These are phyloP conservation scores for Montipora sp. DNA, from an alignment of 64 coral and sea anemone species.

Conservation along the genomic window DNA sequence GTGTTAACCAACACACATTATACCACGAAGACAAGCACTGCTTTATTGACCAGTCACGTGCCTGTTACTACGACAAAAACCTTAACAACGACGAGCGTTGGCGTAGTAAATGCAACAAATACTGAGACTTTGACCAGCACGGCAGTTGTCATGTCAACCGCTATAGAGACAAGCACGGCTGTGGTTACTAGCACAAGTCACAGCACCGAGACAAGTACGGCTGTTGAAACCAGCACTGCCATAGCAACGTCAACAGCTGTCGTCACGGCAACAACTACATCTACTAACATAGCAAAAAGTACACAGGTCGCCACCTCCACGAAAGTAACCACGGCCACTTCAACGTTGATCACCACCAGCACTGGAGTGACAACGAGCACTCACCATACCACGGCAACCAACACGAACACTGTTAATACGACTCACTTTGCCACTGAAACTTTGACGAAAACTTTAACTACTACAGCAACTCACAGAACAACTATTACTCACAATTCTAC, in stretches of 20 bases:
- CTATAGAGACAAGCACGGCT: not conserved
- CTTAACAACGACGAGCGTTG: slow-evolving; percentile 11
- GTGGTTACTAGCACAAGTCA: not conserved
- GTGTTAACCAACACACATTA: slow-evolving; percentile 20
- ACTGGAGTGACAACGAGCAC: slow-evolving; percentile 39
- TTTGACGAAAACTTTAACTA: slow-evolving; percentile 41
- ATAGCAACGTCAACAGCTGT: slow-evolving; percentile 17
- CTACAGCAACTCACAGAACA: slow-evolving; percentile 2
- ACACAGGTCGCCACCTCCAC: not conserved
- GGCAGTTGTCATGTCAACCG: not conserved
- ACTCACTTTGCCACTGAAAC: slow-evolving; percentile 28
- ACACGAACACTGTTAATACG: slow-evolving; percentile 19
- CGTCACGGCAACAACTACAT: slow-evolving; percentile 6
- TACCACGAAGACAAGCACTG: slow-evolving; percentile 20
- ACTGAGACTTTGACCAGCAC: slow-evolving; percentile 27
- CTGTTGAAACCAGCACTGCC: not conserved
- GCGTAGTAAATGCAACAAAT: slow-evolving; percentile 1
- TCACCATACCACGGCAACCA: slow-evolving; percentile 27
- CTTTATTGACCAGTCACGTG: slow-evolving; percentile 15
- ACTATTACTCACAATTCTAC: slow-evolving; percentile 30
- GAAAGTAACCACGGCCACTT: not conserved
- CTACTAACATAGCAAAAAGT: not conserved
- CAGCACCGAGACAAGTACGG: slow-evolving; percentile 6
- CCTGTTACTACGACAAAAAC: slow-evolving; percentile 21
- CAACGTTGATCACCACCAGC: slow-evolving; percentile 2